Percentiles rank a stretch among this genome's conserved stretches.
Evolutionary conservation across 2,888 invertebrate species (phyloP).

Genomic region (Melipona beecheii): DNA sequence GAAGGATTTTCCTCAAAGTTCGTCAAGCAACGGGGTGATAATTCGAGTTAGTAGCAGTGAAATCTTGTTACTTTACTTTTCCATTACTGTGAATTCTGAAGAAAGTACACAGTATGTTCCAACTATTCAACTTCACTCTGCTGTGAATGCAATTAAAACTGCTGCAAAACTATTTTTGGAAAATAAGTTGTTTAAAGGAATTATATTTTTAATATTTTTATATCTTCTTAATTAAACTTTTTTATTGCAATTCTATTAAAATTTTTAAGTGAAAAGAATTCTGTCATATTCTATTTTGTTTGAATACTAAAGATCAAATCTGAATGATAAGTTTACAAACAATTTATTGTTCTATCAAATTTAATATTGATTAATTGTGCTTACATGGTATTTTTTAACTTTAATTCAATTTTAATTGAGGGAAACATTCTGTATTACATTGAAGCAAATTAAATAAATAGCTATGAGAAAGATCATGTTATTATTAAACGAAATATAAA

Average conservation of each 20-base stretch:
- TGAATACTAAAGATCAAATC: background rate
- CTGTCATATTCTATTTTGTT: background rate
- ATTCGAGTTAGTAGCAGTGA: slow-evolving; percentile 31
- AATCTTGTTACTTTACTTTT: slow-evolving; percentile 31
- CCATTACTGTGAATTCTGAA: slow-evolving; percentile 15
- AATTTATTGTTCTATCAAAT: too few species aligned
- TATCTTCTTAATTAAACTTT: too few species aligned
- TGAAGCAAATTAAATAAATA: background rate
- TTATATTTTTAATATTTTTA: background rate
- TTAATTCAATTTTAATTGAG: background rate
- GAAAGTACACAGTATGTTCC: background rate
- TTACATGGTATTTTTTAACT: too few species aligned
- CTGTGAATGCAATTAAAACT: slow-evolving; percentile 26
- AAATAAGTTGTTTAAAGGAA: background rate
- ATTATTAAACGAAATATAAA: background rate
- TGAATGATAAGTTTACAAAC: background rate
- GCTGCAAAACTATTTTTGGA: background rate
- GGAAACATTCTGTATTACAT: background rate
- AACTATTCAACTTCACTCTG: background rate
- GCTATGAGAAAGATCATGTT: background rate
- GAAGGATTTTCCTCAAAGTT: slow-evolving; percentile 26
- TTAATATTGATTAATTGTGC: too few species aligned
- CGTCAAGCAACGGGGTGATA: slow-evolving; percentile 39
- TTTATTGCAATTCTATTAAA: too few species aligned
- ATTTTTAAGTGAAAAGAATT: too few species aligned